These are phyloP conservation scores for Spermophilus dauricus DNA, from an alignment of 2,113 vertebrate genomes.

Conservation along the genomic window DNA sequence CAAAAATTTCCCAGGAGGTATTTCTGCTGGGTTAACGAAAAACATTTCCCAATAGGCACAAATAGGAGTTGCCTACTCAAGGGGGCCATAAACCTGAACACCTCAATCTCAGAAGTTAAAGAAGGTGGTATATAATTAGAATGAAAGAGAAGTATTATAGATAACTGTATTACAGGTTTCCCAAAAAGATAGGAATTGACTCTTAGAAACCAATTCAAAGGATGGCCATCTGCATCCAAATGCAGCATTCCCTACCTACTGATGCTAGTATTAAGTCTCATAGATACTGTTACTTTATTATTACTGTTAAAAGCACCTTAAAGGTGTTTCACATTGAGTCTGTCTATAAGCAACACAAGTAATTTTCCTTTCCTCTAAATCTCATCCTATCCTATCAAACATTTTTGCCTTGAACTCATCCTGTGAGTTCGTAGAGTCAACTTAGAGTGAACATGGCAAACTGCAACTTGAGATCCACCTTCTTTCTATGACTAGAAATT, in stretches of 20 bases:
- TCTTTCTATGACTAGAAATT: neutral
- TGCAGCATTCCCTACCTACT: neutral
- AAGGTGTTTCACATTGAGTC: neutral
- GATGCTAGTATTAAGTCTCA: neutral
- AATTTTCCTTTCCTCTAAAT: neutral
- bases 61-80: neutral
- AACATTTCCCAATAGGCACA: neutral
- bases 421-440: neutral
- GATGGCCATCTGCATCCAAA: neutral
- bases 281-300: neutral
- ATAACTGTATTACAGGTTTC: neutral
- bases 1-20: neutral
- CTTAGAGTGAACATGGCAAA: neutral
- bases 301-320: neutral
- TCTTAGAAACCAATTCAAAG: neutral
- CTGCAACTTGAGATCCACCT: neutral
- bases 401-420: neutral
- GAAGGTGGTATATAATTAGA: neutral
- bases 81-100: neutral
- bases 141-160: neutral
- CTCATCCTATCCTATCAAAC: neutral
- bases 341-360: neutral
- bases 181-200: neutral
- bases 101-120: neutral
- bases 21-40: conserved; percentile 11